phyloP scores from a whole-genome alignment of 23 tunicate genomes.

The Diplosoma virens region DNA sequence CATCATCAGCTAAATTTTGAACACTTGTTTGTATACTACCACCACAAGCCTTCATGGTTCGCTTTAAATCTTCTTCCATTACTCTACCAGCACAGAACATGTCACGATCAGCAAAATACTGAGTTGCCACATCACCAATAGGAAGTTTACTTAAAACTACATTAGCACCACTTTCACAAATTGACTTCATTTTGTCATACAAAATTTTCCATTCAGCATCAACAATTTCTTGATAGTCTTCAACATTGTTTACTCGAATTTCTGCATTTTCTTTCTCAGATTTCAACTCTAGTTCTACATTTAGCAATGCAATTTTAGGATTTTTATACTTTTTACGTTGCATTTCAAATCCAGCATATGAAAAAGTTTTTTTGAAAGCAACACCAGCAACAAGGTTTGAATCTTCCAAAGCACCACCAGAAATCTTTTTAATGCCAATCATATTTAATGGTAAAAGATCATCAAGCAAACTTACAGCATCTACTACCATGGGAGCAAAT shows the following conservation, averaged over 20 bases:
- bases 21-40: constrained; percentile 91
- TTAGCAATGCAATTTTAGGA: constrained; percentile 89
- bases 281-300: constrained; percentile 95
- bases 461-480: constrained; percentile 82
- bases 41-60: constrained; percentile 99
- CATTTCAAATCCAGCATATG: constrained; percentile 99
- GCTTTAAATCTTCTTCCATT: constrained; percentile 74
- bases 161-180: constrained; percentile 92
- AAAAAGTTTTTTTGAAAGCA: constrained; percentile 96
- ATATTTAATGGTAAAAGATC: constrained; percentile 93
- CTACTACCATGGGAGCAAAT: constrained; percentile 98
- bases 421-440: constrained; percentile 97
- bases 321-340: constrained; percentile 88
- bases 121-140: constrained; percentile 98
- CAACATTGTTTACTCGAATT: constrained; percentile 88
- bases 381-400: constrained; percentile 93
- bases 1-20: constrained; percentile 79
- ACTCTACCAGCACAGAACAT: constrained; percentile 99
- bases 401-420: constrained; percentile 96
- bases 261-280: constrained; percentile 99
- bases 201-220: constrained; percentile 99
- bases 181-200: constrained; percentile 87
- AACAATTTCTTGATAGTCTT: constrained; percentile 93
- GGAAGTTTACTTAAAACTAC: constrained; percentile 93
- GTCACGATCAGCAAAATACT: constrained; percentile 96